These are phyloP conservation scores for Anthonomus grandis DNA, from an alignment of 1,140 invertebrate genomes.

Conservation along the genomic window DNA sequence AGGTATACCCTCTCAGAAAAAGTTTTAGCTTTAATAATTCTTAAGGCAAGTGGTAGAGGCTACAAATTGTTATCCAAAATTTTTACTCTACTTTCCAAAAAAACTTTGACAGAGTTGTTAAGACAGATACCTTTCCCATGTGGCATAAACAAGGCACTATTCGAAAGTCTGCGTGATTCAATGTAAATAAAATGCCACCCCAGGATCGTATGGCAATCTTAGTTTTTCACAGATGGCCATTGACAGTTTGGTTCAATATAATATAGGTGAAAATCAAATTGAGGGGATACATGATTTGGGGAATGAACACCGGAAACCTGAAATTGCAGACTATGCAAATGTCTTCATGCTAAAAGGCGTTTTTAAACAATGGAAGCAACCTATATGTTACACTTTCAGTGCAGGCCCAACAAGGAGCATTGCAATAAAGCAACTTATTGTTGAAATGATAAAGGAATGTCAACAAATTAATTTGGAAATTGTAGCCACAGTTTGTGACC, in stretches of 20 bases:
- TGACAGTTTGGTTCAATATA: slow-evolving; percentile 8
- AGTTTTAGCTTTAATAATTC: slow-evolving; percentile 32
- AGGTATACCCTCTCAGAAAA: slow-evolving; percentile 34
- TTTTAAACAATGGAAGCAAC: slow-evolving; percentile 39
- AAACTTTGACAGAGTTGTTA: slow-evolving; percentile 32
- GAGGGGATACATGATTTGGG: slow-evolving; percentile 36
- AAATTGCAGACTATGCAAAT: slow-evolving; percentile 38
- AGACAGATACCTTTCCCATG: slow-evolving; percentile 31
- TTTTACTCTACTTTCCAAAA: slow-evolving; percentile 28
- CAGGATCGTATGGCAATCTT: slow-evolving; percentile 15
- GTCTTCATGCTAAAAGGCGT: slow-evolving; percentile 42
- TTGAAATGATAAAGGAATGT: slow-evolving; percentile 27
- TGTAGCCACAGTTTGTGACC: slow-evolving; percentile 39
- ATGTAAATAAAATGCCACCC: slow-evolving; percentile 13
- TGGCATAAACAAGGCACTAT: slow-evolving; percentile 34
- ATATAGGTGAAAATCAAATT: slow-evolving; percentile 4
- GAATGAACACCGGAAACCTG: slow-evolving; percentile 3
- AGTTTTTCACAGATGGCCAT: slow-evolving; percentile 30
- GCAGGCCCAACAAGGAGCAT: slow-evolving; percentile 28
- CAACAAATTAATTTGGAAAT: slow-evolving; percentile 34
- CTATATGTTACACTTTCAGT: slow-evolving; percentile 31
- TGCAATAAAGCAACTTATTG: slow-evolving; percentile 26
- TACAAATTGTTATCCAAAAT: slow-evolving; percentile 32
- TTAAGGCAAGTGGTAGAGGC: slow-evolving; percentile 36
- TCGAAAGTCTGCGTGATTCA: slow-evolving; percentile 6